phyloP scores from a whole-genome alignment of 2,797 vertebrate genomes.

The Lutjanus campechanus region DNA sequence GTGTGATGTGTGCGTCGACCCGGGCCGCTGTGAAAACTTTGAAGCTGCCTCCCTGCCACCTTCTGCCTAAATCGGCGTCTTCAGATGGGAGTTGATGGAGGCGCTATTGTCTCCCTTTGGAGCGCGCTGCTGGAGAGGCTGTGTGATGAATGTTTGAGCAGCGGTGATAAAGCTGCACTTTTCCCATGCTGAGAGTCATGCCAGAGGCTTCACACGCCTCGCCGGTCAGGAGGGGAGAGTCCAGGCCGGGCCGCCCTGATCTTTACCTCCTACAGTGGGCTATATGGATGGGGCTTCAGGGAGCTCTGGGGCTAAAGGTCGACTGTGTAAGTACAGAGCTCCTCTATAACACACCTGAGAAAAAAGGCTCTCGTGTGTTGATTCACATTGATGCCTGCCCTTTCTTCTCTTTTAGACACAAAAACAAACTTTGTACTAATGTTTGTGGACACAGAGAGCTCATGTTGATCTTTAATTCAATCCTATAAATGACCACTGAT shows the following conservation, averaged over 20 bases:
- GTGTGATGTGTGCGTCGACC: slow-evolving; percentile 62
- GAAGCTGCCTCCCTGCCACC: slow-evolving; percentile 80
- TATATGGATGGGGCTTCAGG: slow-evolving; percentile 64
- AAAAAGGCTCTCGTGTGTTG: slow-evolving; percentile 31
- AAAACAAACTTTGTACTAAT: slow-evolving; percentile 52
- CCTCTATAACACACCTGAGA: slow-evolving; percentile 54
- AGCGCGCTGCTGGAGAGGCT: slow-evolving; percentile 63
- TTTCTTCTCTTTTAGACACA: slow-evolving; percentile 38
- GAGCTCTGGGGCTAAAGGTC: slow-evolving; percentile 65
- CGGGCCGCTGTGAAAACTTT: slow-evolving; percentile 69
- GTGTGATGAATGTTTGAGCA: slow-evolving; percentile 84
- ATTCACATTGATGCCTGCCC: slow-evolving; percentile 20
- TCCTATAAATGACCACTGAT: slow-evolving; percentile 62
- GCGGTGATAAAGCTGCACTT: slow-evolving; percentile 77
- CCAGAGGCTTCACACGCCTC: slow-evolving; percentile 79
- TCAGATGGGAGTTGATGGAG: slow-evolving; percentile 75
- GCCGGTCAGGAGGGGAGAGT: slow-evolving; percentile 69
- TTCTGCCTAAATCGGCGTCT: slow-evolving; percentile 75
- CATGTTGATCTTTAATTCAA: slow-evolving; percentile 52
- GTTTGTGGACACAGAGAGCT: slow-evolving; percentile 18
- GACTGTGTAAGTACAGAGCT: slow-evolving; percentile 44
- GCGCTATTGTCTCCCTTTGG: slow-evolving; percentile 76
- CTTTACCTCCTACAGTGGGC: slow-evolving; percentile 65
- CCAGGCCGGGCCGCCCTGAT: slow-evolving; percentile 67
- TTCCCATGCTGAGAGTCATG: slow-evolving; percentile 80